phyloP scores from a whole-genome alignment of 2,888 invertebrate species.

The Sepiola atlantica region DNA sequence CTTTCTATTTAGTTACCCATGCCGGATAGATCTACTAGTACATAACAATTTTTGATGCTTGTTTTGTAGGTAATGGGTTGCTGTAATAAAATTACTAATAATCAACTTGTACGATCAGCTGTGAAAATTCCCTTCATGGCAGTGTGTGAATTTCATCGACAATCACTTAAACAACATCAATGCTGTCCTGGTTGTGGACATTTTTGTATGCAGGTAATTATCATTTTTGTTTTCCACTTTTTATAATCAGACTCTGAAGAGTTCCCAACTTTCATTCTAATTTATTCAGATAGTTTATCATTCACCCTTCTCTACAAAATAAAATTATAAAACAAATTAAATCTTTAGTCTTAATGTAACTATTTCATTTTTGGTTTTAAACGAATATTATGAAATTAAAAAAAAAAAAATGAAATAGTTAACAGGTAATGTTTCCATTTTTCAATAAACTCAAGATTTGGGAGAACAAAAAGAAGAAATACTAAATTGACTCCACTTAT shows the following conservation, averaged over 20 bases:
- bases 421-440: no score
- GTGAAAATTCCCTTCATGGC: conserved; percentile 84
- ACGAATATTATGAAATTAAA: background rate
- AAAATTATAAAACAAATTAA: background rate
- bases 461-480: no score
- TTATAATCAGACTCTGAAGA: no score
- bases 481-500: no score
- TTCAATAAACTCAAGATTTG: no score
- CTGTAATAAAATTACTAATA: conserved; percentile 80
- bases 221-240: background rate
- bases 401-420: no score
- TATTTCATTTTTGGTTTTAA: background rate
- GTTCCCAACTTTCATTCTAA: background rate
- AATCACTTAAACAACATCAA: conserved; percentile 85
- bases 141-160: conserved; percentile 85
- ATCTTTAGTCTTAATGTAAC: no score
- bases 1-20: no score
- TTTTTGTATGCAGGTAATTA: conserved; percentile 86
- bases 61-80: conserved; percentile 80
- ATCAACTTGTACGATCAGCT: conserved; percentile 73
- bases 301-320: background rate
- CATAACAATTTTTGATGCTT: no score
- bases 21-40: no score
- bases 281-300: background rate
- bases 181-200: conserved; percentile 92